Conservation (phyloP, 92 coral and sea anemone genomes). For the Porites cylindrica region DNA sequence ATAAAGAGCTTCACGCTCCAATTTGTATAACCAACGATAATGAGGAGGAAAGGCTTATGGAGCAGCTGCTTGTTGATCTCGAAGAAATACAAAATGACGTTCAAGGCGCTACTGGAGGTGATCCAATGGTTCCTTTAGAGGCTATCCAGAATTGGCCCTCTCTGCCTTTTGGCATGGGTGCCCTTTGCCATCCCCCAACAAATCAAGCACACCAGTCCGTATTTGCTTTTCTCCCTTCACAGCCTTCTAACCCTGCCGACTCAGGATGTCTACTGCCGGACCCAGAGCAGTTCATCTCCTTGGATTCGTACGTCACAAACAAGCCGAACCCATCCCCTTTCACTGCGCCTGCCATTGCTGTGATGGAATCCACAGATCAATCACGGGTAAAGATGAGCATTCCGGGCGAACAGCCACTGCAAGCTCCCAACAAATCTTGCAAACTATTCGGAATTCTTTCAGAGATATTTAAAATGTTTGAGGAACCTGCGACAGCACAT, state of each 20-base stretch:
- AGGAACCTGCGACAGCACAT: neutral
- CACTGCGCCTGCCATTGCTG: neutral
- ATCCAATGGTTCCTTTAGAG: too few relatives aligned
- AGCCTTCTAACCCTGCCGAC: neutral
- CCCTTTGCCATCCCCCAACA: neutral
- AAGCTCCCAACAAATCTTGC: neutral
- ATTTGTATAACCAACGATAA: too few relatives aligned
- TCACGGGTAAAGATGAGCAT: neutral
- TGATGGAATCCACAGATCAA: neutral
- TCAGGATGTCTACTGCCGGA: neutral
- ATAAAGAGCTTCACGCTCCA: too few relatives aligned
- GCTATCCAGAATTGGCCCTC: too few relatives aligned
- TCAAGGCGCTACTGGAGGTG: too few relatives aligned
- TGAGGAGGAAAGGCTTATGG: too few relatives aligned
- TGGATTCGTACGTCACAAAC: neutral
- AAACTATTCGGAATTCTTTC: slow-evolving; percentile 26
- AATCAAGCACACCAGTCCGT: neutral
- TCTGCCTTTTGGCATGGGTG: too few relatives aligned
- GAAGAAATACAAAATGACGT: too few relatives aligned
- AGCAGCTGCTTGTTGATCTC: too few relatives aligned
- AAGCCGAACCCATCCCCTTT: neutral
- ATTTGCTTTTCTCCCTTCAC: neutral
- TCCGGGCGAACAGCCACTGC: neutral
- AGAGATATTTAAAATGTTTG: slow-evolving; percentile 22
- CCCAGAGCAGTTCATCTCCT: neutral